Evolutionary conservation across 2,797 vertebrate genomes (phyloP), one percentile per base, ranked within the genome.

Genomic region (Aldrovandia affinis): DNA sequence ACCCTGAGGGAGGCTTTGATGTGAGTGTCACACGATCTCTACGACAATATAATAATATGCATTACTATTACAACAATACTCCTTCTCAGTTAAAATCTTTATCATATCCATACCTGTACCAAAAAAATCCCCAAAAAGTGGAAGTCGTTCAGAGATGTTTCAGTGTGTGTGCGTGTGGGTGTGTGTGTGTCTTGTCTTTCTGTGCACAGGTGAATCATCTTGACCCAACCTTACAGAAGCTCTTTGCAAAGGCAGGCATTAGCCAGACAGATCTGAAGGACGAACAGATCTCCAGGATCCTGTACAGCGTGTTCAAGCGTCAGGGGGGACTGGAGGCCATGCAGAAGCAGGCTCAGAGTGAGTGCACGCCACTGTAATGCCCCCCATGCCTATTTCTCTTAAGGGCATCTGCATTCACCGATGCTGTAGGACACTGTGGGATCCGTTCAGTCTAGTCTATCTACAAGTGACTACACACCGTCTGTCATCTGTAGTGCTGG

Each of bases 141-240:
- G 63, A 28, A 0, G 8, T 30, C 14, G 2, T 33, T 63, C 59
- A 63, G 59, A 63, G 59, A 22, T 78, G 20, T 22, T 6, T 77
- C 39, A 5, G 65, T 47, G 30, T 44, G 20, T n/a, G 6, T 78
- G 20, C 50, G 42, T 78, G 75, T 39, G 20, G 5, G 22, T 22
- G 73, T 44, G 39, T 44, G 61, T 65, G 61, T 65, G 61, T 28
- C 55, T 36, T 47, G 33, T 39, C 18, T 75, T 42, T 57, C 30
- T 77, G 70, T 83, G 47, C 14, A 80, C 68, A 83, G 81, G 52
- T 75, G 22, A 75, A 83, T 42, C 57, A 57, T 54, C 81, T 83
- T n/a, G 81, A 59, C 55, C 68, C 68, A 59, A 52, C 52, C 39
- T 75, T 63, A 59, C 83, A 83, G 73, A 61, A 77, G 82, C 63